phyloP scores from a whole-genome alignment of 1,140 invertebrate species.

The Zaprionus camerounensis region DNA sequence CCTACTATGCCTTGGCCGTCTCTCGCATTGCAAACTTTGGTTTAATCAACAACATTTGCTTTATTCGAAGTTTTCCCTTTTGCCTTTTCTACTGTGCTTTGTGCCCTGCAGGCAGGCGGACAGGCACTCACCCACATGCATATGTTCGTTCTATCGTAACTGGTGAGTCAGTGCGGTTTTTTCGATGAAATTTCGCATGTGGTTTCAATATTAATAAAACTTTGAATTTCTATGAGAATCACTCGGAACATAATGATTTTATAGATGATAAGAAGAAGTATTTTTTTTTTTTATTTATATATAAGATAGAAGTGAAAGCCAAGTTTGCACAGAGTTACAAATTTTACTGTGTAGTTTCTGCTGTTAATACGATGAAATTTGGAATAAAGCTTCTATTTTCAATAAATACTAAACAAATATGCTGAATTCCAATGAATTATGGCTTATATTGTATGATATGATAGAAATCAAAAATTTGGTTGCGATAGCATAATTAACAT shows the following conservation, averaged over 20 bases:
- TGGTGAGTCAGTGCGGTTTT: not conserved
- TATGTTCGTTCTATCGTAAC: not conserved
- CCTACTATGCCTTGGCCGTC: not conserved
- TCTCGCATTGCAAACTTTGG: slow-evolving; percentile 36
- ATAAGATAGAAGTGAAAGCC: no score
- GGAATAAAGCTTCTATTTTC: not conserved
- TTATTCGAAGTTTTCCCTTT: slow-evolving; percentile 15
- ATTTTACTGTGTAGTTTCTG: no score
- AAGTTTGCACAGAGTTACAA: no score
- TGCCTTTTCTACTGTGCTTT: slow-evolving; percentile 4
- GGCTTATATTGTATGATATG: not conserved
- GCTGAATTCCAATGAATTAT: not conserved
- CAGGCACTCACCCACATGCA: not conserved
- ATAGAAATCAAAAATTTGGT: no score
- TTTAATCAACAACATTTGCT: slow-evolving; percentile 50
- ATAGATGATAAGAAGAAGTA: not conserved
- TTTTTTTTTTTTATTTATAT: no score
- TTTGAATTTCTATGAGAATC: not conserved
- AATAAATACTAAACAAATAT: no score
- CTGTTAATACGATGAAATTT: not conserved
- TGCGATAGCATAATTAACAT: no score
- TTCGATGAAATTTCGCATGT: slow-evolving; percentile 1
- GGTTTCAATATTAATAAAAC: slow-evolving; percentile 9
- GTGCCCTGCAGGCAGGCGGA: not conserved
- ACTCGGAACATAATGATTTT: not conserved